Conservation (phyloP, 2,888 invertebrate species). For the Nomada fabriciana region DNA sequence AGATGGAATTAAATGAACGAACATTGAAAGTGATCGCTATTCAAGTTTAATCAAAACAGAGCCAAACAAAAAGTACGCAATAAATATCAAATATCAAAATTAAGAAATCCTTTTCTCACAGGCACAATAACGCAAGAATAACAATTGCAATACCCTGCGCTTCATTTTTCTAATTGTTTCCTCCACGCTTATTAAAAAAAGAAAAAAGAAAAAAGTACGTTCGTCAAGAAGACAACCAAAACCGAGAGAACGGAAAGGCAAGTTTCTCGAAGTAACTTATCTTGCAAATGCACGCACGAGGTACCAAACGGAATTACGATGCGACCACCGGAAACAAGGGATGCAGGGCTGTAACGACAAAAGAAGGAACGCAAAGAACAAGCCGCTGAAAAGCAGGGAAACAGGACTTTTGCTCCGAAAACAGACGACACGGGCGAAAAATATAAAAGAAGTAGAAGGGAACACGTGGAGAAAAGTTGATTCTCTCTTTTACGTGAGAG, state of each 20-base stretch:
- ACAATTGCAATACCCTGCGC: too few relatives aligned
- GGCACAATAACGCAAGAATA: too few relatives aligned
- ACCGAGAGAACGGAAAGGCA: background rate
- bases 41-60: too few relatives aligned
- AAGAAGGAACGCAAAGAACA: background rate
- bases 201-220: background rate
- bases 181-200: background rate
- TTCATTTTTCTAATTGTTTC: too few relatives aligned
- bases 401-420: slow-evolving; percentile 20
- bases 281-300: slow-evolving; percentile 20
- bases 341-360: background rate
- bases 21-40: too few relatives aligned
- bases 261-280: slow-evolving; percentile 36
- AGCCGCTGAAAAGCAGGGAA: slow-evolving; percentile 8
- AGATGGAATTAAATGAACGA: background rate
- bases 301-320: background rate
- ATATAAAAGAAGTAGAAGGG: slow-evolving; percentile 37
- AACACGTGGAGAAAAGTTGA: slow-evolving; percentile 46
- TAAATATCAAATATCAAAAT: too few relatives aligned
- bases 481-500: slow-evolving; percentile 56
- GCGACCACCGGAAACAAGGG: slow-evolving; percentile 6
- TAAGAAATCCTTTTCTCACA: too few relatives aligned
- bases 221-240: background rate
- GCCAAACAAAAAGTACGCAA: too few relatives aligned
- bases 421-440: slow-evolving; percentile 6